Evolutionary conservation across 2,888 invertebrate genomes (phyloP), one percentile per base, ranked within the genome.

Genomic region (Campoletis raptor): DNA sequence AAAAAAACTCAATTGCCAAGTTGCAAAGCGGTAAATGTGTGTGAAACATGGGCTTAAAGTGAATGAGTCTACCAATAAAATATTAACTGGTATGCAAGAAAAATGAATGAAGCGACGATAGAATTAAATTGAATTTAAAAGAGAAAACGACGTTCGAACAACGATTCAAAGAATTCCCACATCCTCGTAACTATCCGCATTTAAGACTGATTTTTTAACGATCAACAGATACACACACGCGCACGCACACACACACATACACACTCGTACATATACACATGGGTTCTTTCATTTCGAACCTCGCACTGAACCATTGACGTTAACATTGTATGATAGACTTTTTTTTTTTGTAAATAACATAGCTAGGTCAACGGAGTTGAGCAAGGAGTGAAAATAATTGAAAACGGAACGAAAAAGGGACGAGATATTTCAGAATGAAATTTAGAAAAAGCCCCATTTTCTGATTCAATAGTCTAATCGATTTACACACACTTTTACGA

Each of bases 191-290:
- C 89, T 90, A 90, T 91, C 90, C 87, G 83, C 89, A 89, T 88
- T 70, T 82, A 93, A 93, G 93, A 93, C 93, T 93, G 93, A 93
- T 93, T 93, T 93, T 93, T 92, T 91, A 92, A 86, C 76, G 80
- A 83, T 72, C 57, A 67, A 82, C 42, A 76, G 12, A 78, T 57
- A 77, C 21, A 76, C 42, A 83, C n/a, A n/a, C n/a, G n/a, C n/a
- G n/a, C n/a, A n/a, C n/a, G n/a, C n/a, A n/a, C n/a, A 77, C 21
- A 76, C 42, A 83, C n/a, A 80, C 52, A n/a, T 9, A 67, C 48
- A n/a, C 15, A 24, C 66, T 42, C 52, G 45, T 18, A 77, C 21
- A 24, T 36, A 61, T 18, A 69, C 52, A 30, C n/a, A n/a, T 30
- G 10, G 77, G 54, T 88, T 86, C 61, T 79, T 83, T 45, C 10